These are phyloP conservation scores for Murina feae DNA, from an alignment of 2,113 vertebrate genomes.

Conservation along the genomic window DNA sequence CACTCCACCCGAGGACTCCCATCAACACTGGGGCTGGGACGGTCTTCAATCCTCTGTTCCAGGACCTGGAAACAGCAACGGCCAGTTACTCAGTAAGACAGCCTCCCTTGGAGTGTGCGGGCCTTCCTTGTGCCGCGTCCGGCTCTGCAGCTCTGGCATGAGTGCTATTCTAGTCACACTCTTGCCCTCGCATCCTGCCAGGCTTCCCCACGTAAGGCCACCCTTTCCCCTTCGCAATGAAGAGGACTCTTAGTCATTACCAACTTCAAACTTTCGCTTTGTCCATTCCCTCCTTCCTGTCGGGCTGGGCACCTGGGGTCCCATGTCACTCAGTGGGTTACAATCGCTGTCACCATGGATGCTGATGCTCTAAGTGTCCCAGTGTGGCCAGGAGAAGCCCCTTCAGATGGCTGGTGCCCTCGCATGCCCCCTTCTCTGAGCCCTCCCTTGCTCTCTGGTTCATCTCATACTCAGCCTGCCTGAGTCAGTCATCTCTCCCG, in stretches of 20 bases:
- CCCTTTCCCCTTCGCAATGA: neutral
- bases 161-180: neutral
- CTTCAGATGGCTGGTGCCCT: neutral
- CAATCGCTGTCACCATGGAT: neutral
- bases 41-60: neutral
- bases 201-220: neutral
- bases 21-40: neutral
- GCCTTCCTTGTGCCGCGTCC: fast-evolving
- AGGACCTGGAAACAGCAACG: neutral
- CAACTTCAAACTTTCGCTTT: neutral
- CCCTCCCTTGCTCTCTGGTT: neutral
- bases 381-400: neutral
- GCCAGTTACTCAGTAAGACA: neutral
- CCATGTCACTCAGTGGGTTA: neutral
- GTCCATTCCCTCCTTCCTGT: neutral
- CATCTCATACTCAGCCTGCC: neutral
- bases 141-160: neutral
- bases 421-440: neutral
- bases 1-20: neutral
- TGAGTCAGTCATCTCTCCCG: neutral
- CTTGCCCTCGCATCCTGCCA: neutral
- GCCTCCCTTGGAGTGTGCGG: neutral
- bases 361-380: neutral
- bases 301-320: neutral
- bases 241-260: neutral